These are phyloP conservation scores for Rousettus leschenaultii DNA, from an alignment of 2,113 vertebrate genomes.

Conservation along the genomic window DNA sequence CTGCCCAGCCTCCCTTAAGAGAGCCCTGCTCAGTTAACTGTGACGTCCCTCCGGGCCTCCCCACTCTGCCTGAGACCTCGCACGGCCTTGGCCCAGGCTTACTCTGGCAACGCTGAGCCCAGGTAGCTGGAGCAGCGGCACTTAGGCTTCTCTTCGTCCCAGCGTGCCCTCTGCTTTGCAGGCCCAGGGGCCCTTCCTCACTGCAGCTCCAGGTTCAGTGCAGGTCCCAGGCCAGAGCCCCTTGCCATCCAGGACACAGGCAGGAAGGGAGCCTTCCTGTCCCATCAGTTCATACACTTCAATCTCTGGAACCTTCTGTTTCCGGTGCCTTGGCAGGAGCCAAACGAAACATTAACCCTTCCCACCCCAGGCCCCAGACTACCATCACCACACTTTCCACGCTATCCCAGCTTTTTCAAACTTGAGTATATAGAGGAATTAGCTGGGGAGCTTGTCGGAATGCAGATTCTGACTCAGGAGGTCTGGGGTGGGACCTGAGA, in stretches of 20 bases:
- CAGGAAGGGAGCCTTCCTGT: conserved; percentile 83
- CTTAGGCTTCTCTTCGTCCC: neutral
- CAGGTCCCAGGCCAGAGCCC: neutral
- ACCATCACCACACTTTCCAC: neutral
- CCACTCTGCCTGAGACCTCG: neutral
- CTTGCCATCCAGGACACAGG: conserved; percentile 49
- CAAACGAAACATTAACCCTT: conserved; percentile 80
- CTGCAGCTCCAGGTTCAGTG: neutral
- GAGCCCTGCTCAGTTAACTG: neutral
- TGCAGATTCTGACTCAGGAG: neutral
- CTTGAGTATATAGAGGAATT: neutral
- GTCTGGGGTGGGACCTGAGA: neutral
- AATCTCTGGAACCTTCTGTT: conserved; percentile 84
- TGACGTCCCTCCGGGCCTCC: neutral
- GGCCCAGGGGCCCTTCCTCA: neutral
- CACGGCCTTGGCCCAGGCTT: neutral
- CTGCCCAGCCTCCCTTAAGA: neutral
- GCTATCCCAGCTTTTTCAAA: neutral
- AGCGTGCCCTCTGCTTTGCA: neutral
- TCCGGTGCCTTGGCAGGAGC: conserved; percentile 78
- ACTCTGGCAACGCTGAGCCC: neutral
- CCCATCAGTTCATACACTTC: conserved; percentile 60
- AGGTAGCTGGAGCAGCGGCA: neutral
- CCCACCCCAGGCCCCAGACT: neutral
- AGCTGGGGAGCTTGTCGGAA: neutral